Evolutionary conservation across 2,888 invertebrate genomes (phyloP), one percentile per base, ranked within the genome.

Genomic region (Dione juno): DNA sequence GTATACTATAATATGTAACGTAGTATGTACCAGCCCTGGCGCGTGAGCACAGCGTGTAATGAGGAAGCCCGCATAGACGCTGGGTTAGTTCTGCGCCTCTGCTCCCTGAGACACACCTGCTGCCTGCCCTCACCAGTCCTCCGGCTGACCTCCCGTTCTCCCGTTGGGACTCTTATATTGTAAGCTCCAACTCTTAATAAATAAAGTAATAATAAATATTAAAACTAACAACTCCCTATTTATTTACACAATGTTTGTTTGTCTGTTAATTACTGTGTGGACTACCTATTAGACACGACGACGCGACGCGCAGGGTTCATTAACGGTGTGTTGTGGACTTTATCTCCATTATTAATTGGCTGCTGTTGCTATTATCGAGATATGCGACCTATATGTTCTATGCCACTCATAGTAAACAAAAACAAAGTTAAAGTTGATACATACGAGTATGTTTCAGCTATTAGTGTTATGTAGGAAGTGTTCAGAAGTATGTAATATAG

Each of bases 11-110:
- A 19, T 11, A 50, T 1, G 50, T 7, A 48, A 8, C 16, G 14
- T 3, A 48, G 8, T 16, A 28, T 2, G 58, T 58, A 13, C 14
- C 21, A 52, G 64, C 64, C 64, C 64, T 64, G 40, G 35, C 45
- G 14, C 61, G 45, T n/a, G 28, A 35, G 50, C 40, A 40, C 10
- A 19, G 50, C 37, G 64, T 35, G 50, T 48, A 50, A 40, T 64
- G 48, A 50, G 64, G 64, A 50, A 50, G 64, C 37, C 35, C 50
- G 16, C 48, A 37, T 41, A 50, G 19, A 48, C 35, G 50, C 50
- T 19, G 35, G 37, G 10, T 50, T 48, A 64, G 48, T 64, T 13
- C 48, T 50, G 64, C 19, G 13, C 16, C 35, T 50, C 40, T 28
- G 6, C 61, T 61, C 45, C 28, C 21, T 0, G 43, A 45, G 45